Conservation (phyloP, 37 sponge, comb jelly and placozoan genomes). For the Geodia barretti region DNA sequence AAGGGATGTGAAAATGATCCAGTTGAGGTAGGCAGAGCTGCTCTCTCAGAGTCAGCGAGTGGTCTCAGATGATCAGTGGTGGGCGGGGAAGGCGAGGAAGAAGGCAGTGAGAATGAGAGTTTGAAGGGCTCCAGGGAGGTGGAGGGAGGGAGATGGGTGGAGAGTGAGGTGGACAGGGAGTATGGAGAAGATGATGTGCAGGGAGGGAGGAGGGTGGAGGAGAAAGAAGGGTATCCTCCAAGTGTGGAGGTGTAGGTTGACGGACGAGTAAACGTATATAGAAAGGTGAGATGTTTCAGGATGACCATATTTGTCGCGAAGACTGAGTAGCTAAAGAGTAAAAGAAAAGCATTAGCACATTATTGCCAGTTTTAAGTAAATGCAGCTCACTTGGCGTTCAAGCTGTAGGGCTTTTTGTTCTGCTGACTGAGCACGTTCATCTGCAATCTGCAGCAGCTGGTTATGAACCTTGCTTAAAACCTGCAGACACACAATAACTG, state of each 20-base stretch:
- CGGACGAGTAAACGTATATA: too few species aligned
- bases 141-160: too few species aligned
- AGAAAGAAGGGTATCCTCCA: neutral
- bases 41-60: neutral
- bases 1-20: neutral
- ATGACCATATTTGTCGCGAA: too few species aligned
- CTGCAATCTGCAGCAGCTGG: slow-evolving; percentile 73
- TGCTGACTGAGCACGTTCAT: slow-evolving; percentile 58
- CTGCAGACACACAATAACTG: too few species aligned
- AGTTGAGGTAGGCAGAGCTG: neutral
- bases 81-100: slow-evolving; percentile 3
- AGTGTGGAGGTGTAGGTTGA: too few species aligned
- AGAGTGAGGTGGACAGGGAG: too few species aligned
- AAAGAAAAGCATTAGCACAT: too few species aligned
- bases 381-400: slow-evolving; percentile 61
- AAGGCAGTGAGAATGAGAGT: neutral
- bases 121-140: slow-evolving; percentile 1
- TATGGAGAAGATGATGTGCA: too few species aligned
- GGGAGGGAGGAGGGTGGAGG: slow-evolving; percentile 3
- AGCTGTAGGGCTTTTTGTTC: slow-evolving; percentile 54
- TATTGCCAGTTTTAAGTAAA: too few species aligned
- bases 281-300: too few species aligned
- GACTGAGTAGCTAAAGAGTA: too few species aligned
- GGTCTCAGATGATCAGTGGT: neutral
- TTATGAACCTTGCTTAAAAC: slow-evolving; percentile 63